Evolutionary conservation across 2,113 vertebrate genomes (phyloP).

Genomic region (Xyrauchen texanus): DNA sequence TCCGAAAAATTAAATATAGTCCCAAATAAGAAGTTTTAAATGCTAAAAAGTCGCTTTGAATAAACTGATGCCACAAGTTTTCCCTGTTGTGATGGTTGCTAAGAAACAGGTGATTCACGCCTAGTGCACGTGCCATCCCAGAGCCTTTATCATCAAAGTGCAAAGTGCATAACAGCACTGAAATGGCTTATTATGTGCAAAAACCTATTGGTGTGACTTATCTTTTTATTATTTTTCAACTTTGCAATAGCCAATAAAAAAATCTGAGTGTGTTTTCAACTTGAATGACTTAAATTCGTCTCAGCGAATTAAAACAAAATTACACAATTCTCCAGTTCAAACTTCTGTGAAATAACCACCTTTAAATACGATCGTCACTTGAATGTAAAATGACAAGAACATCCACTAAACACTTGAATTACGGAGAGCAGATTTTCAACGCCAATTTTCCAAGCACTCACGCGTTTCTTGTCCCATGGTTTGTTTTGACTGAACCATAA

Average conservation of each 20-base stretch:
- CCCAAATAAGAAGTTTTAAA: background rate
- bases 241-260: too few relatives aligned
- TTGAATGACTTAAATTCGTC: too few relatives aligned
- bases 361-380: background rate
- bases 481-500: background rate
- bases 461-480: background rate
- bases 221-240: too few relatives aligned
- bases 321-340: too few relatives aligned
- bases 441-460: background rate
- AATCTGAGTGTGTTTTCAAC: too few relatives aligned
- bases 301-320: too few relatives aligned
- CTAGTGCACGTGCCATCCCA: slow-evolving; percentile 72
- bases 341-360: too few relatives aligned
- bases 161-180: slow-evolving; percentile 36
- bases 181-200: slow-evolving; percentile 19
- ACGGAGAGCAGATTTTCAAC: background rate
- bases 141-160: slow-evolving; percentile 68
- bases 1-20: background rate
- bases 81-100: slow-evolving; percentile 78
- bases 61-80: slow-evolving; percentile 76
- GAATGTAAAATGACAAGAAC: background rate
- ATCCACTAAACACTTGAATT: background rate
- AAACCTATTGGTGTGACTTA: background rate
- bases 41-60: slow-evolving; percentile 41
- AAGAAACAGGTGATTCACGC: slow-evolving; percentile 78